A percentile compares a stretch with the other conserved stretches of the same genome.
phyloP scores from a whole-genome alignment of 2,888 invertebrate species.

The Helicoverpa assulta region DNA sequence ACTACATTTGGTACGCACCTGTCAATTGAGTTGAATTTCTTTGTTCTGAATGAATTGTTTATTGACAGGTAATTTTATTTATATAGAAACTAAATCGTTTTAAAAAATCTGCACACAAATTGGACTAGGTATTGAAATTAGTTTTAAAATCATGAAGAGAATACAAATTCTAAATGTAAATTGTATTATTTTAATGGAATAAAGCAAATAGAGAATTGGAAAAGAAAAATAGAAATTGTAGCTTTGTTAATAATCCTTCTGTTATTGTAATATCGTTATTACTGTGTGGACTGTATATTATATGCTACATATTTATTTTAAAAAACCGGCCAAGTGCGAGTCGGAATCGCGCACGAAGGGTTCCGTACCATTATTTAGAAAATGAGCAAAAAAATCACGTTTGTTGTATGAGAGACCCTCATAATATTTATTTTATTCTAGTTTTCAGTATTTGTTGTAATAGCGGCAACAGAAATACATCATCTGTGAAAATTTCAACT shows the following conservation, averaged over 20 bases:
- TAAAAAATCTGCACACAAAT: conserved; percentile 28
- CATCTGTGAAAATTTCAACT: too few species aligned
- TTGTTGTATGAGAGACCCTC: too few species aligned
- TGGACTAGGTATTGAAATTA: background rate
- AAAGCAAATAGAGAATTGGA: conserved; percentile 27
- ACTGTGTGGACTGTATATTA: too few species aligned
- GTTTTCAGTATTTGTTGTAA: too few species aligned
- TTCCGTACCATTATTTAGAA: too few species aligned
- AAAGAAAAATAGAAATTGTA: conserved; percentile 35
- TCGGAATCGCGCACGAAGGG: too few species aligned
- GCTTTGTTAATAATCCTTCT: conserved; percentile 11
- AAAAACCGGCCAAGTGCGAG: too few species aligned
- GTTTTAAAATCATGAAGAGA: conserved; percentile 5
- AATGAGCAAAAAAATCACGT: too few species aligned
- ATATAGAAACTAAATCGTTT: conserved; percentile 8
- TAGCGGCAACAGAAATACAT: too few species aligned
- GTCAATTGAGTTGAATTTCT: background rate
- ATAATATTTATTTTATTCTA: too few species aligned
- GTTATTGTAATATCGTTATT: conserved; percentile 3
- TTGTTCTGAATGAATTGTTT: background rate
- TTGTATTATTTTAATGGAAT: conserved; percentile 41
- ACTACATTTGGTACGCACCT: background rate
- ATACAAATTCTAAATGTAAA: conserved; percentile 45
- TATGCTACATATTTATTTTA: too few species aligned
- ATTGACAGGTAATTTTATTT: conserved; percentile 3